Conservation (phyloP, 2,113 vertebrate species). For the Odocoileus virginianus region DNA sequence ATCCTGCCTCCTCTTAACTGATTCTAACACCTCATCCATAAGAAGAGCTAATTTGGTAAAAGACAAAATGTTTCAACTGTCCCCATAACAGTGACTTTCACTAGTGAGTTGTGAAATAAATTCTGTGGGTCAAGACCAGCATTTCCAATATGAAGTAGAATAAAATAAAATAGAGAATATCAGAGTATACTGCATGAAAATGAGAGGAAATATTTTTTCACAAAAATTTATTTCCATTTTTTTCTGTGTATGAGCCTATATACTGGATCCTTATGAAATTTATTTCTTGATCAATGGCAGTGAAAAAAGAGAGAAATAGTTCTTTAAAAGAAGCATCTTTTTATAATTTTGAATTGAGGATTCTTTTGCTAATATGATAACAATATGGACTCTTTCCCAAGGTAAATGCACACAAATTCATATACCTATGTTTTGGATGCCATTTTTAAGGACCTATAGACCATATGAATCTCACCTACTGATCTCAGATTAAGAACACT, state of each 20-base stretch:
- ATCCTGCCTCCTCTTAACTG: not conserved
- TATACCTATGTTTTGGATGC: not conserved
- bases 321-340: not conserved
- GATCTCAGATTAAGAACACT: not conserved
- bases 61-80: not conserved
- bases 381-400: not conserved
- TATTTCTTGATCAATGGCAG: not conserved
- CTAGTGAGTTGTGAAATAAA: not conserved
- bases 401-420: not conserved
- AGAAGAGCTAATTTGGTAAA: not conserved
- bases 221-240: not conserved
- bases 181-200: not conserved
- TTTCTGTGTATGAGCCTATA: not conserved
- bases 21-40: not conserved
- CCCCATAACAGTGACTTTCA: not conserved
- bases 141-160: not conserved
- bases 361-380: not conserved
- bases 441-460: not conserved
- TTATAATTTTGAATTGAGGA: not conserved
- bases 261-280: not conserved
- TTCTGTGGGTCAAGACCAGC: not conserved
- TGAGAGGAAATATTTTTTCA: not conserved
- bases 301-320: not conserved
- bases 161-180: not conserved
- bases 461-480: not conserved